phyloP scores from a whole-genome alignment of 1,140 invertebrate species.

The Spodoptera litura region DNA sequence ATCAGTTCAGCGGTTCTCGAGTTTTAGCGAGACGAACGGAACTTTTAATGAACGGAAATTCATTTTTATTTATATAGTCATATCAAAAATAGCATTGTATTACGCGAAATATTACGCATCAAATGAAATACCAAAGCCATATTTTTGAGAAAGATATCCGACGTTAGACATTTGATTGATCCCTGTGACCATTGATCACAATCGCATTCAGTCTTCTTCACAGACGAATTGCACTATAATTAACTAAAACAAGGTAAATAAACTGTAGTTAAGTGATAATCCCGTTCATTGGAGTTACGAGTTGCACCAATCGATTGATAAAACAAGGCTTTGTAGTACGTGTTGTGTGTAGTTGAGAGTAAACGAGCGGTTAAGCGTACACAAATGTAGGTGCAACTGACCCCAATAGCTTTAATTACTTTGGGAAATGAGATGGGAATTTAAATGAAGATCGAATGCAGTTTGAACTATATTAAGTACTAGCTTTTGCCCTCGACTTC shows the following conservation, averaged over 20 bases:
- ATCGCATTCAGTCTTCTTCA: background rate
- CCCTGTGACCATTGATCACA: background rate
- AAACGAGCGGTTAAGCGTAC: constrained; percentile 27
- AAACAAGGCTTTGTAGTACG: constrained; percentile 12
- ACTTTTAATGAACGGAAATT: no score
- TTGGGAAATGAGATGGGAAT: background rate
- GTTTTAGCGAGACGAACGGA: no score
- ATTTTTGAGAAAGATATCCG: no score
- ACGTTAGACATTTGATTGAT: no score
- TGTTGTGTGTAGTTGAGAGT: background rate
- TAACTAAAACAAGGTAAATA: constrained; percentile 15
- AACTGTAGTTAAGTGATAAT: constrained; percentile 19
- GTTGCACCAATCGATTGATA: constrained; percentile 20
- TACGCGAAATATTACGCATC: no score
- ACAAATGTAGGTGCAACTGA: constrained; percentile 11
- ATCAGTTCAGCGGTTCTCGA: no score
- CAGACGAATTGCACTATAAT: background rate
- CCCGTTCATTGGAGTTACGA: constrained; percentile 4
- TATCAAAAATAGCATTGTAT: no score
- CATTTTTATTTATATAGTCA: no score
- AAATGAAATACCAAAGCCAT: no score
- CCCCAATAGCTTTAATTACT: background rate
- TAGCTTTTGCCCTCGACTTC: no score
- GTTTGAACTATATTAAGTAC: background rate
- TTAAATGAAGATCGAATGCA: background rate